A percentile compares a stretch with the other conserved stretches of the same genome.
Evolutionary conservation across 2,113 vertebrate species (phyloP).

Genomic region (Apodemus speciosus): DNA sequence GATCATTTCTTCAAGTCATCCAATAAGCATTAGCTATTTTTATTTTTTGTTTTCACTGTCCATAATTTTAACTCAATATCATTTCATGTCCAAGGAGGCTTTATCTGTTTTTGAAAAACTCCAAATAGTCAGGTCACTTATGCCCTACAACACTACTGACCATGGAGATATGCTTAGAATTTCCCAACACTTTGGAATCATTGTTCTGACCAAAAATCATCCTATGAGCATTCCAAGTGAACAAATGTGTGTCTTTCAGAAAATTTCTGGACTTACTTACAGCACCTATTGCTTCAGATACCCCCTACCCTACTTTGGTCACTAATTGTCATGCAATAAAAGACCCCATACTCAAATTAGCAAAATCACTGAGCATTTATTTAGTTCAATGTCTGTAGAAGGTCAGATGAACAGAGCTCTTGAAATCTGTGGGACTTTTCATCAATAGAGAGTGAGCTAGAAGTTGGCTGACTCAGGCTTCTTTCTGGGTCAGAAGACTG

Average conservation of each 20-base stretch:
- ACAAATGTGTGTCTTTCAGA: background rate
- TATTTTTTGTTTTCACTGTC: background rate
- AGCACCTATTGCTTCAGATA: background rate
- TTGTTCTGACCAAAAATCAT: background rate
- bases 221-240: background rate
- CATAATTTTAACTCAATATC: slow-evolving; percentile 7
- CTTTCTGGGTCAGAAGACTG: background rate
- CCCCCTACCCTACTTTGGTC: background rate
- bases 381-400: background rate
- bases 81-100: background rate
- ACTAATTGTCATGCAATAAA: background rate
- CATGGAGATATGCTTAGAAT: background rate
- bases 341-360: background rate
- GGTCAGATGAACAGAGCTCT: background rate
- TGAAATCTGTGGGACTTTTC: background rate
- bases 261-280: background rate
- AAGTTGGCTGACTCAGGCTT: background rate
- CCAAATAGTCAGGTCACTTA: slow-evolving; percentile 19
- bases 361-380: background rate
- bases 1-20: background rate
- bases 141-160: background rate
- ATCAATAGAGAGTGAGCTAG: background rate
- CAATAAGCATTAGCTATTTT: slow-evolving; percentile 1
- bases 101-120: background rate
- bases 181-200: background rate